phyloP scores from a whole-genome alignment of 1,140 invertebrate species.

The Berghia stephanieae region DNA sequence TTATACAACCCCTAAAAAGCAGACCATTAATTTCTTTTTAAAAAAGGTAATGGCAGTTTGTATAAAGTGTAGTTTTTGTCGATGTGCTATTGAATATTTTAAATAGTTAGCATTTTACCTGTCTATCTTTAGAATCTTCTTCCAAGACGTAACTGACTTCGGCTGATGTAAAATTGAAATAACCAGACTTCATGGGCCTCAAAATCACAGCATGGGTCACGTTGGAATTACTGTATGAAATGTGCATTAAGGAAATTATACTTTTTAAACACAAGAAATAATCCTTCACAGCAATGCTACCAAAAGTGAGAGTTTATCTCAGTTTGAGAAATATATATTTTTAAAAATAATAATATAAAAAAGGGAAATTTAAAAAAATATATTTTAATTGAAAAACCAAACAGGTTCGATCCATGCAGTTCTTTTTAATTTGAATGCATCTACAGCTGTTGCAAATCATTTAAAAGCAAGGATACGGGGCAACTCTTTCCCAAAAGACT shows the following conservation, averaged over 20 bases:
- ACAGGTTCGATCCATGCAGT: not conserved
- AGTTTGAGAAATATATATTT: not conserved
- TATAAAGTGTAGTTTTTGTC: no score
- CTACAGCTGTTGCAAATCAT: not conserved
- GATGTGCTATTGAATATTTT: not conserved
- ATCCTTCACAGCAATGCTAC: not conserved
- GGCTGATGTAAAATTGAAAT: conserved; percentile 97
- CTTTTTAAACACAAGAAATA: not conserved
- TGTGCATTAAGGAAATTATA: conserved; percentile 44
- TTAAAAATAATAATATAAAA: not conserved
- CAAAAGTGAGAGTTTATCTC: no score
- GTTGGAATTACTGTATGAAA: conserved; percentile 76
- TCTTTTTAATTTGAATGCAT: not conserved
- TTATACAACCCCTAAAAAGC: no score
- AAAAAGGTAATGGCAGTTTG: no score
- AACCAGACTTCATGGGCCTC: conserved; percentile 87
- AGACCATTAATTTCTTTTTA: no score
- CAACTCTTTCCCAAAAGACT: conserved; percentile 86
- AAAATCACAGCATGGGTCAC: conserved; percentile 94
- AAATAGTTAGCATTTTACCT: conserved; percentile 38
- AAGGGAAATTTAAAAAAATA: not conserved
- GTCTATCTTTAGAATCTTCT: conserved; percentile 67
- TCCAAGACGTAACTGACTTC: conserved; percentile 87
- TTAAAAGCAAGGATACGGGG: conserved; percentile 72
- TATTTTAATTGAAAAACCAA: not conserved